Evolutionary conservation across 2,797 vertebrate species (phyloP).

Genomic region (Prionace glauca): DNA sequence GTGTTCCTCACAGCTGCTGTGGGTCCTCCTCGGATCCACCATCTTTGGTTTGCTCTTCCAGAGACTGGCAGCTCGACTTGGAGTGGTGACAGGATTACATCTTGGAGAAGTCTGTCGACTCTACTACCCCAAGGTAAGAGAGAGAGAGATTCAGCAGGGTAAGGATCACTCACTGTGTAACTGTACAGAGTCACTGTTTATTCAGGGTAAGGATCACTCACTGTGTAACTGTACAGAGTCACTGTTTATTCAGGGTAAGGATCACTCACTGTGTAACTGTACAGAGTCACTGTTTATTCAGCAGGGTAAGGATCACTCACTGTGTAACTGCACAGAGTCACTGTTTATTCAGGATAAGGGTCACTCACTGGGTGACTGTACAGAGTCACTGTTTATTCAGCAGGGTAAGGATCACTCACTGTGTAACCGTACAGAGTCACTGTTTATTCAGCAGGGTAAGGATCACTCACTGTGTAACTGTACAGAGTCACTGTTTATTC

Average conservation of each 20-base stretch:
- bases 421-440: too few species aligned
- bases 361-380: too few species aligned
- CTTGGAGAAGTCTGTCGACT: conserved; percentile 58
- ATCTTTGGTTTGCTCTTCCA: conserved; percentile 62
- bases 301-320: too few species aligned
- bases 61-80: conserved; percentile 61
- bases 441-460: too few species aligned
- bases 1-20: conserved; percentile 56
- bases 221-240: neutral
- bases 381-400: too few species aligned
- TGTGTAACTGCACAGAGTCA: too few species aligned
- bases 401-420: too few species aligned
- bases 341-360: too few species aligned
- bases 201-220: neutral
- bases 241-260: neutral
- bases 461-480: too few species aligned
- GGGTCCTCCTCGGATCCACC: conserved; percentile 65
- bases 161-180: neutral
- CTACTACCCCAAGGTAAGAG: conserved; percentile 67
- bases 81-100: conserved; percentile 63
- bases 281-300: neutral
- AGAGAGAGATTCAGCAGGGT: neutral
- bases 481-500: too few species aligned
- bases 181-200: neutral
- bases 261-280: neutral